phyloP scores from a whole-genome alignment of 2,888 invertebrate species.

The Parnassius apollo region DNA sequence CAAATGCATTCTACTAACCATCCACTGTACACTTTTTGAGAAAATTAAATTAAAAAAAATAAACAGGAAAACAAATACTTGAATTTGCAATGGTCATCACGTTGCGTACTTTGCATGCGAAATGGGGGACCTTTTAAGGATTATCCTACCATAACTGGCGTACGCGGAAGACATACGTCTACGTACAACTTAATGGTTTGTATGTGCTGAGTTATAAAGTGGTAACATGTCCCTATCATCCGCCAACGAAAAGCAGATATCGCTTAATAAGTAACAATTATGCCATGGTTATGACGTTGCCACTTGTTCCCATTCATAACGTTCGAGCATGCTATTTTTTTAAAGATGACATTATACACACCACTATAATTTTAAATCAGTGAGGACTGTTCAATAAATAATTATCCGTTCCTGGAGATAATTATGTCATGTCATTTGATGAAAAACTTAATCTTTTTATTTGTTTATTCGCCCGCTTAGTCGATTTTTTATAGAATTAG shows the following conservation, averaged over 20 bases:
- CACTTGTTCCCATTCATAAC: conserved; percentile 40
- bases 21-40: conserved; percentile 13
- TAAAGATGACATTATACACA: too few relatives aligned
- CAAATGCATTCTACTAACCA: conserved; percentile 28
- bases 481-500: too few relatives aligned
- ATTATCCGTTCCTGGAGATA: too few relatives aligned
- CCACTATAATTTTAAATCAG: too few relatives aligned
- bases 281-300: conserved; percentile 64
- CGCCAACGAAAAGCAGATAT: conserved; percentile 59
- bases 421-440: too few relatives aligned
- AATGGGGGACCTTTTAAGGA: conserved; percentile 39
- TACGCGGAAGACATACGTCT: conserved; percentile 28
- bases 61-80: conserved; percentile 38
- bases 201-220: conserved; percentile 20
- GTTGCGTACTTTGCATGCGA: conserved; percentile 41
- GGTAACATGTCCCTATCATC: conserved; percentile 40
- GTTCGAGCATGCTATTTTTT: not conserved
- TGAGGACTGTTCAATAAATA: too few relatives aligned
- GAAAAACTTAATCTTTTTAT: too few relatives aligned
- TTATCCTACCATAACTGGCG: conserved; percentile 37
- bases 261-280: conserved; percentile 73
- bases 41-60: conserved; percentile 33
- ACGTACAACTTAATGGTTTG: conserved; percentile 14
- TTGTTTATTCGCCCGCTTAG: too few relatives aligned
- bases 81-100: conserved; percentile 36